phyloP scores from a whole-genome alignment of 2,888 invertebrate species.

The Fabriciana adippe region DNA sequence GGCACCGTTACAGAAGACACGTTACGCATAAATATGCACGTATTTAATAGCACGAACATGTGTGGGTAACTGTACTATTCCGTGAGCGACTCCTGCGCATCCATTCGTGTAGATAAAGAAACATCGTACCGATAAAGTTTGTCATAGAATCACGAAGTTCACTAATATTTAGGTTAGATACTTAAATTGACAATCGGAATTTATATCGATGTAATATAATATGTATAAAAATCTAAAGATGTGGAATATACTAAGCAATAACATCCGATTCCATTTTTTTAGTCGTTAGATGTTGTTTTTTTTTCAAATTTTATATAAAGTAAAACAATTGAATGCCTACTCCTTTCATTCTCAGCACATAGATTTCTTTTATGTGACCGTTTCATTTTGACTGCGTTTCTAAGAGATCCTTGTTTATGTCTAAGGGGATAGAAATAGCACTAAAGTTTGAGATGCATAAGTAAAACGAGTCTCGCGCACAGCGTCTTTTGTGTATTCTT shows the following conservation, averaged over 20 bases:
- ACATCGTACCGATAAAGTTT: conserved; percentile 27
- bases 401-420: neutral
- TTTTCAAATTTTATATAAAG: too few relatives aligned
- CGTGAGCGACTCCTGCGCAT: conserved; percentile 52
- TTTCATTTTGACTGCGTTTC: neutral
- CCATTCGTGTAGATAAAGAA: conserved; percentile 46
- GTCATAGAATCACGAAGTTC: conserved; percentile 21
- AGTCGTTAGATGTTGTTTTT: too few relatives aligned
- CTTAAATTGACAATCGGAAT: too few relatives aligned
- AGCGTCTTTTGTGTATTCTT: too few relatives aligned
- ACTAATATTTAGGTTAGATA: conserved; percentile 6
- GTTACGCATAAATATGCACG: conserved; percentile 79
- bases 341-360: neutral
- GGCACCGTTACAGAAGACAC: conserved; percentile 73
- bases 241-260: neutral
- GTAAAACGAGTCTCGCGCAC: too few relatives aligned
- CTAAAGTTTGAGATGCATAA: too few relatives aligned
- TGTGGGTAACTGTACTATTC: conserved; percentile 73
- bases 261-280: neutral
- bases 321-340: too few relatives aligned
- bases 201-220: too few relatives aligned
- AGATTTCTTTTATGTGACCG: neutral
- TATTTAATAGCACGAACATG: conserved; percentile 72
- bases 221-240: too few relatives aligned
- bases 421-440: too few relatives aligned